Evolutionary conservation across 1,140 invertebrate genomes (phyloP).

Genomic region (Macrosteles quadrilineatus): DNA sequence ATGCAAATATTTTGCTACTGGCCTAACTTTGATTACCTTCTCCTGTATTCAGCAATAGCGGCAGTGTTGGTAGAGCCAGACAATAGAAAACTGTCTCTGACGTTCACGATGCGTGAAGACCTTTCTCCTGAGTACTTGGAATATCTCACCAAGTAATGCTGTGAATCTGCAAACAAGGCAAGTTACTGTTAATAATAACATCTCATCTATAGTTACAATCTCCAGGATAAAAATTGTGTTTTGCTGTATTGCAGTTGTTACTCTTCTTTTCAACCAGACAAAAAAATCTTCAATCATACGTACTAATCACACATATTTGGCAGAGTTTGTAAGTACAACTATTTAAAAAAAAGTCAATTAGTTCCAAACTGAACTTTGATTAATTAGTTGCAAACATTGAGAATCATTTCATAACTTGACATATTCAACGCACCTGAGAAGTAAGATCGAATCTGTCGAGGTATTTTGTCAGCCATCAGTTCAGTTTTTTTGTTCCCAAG

Average conservation of each 20-base stretch:
- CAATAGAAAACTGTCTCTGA: constrained; percentile 12
- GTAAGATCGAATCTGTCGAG: constrained; percentile 61
- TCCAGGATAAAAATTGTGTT: no score
- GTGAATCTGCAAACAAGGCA: constrained; percentile 6
- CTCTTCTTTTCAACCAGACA: no score
- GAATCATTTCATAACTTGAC: no score
- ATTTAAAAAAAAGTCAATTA: no score
- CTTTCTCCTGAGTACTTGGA: constrained; percentile 31
- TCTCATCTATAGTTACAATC: no score
- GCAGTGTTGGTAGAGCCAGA: constrained; percentile 27
- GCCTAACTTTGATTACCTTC: constrained; percentile 19
- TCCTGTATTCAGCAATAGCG: constrained; percentile 2
- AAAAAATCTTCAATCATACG: no score
- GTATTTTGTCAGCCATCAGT: constrained; percentile 61
- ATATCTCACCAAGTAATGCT: background rate
- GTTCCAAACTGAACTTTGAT: no score
- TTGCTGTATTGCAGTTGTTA: no score
- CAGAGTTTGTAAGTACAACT: no score
- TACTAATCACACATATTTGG: no score
- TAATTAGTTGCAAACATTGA: no score
- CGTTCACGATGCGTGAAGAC: background rate
- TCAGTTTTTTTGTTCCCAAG: constrained; percentile 62
- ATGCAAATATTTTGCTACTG: background rate
- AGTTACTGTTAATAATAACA: no score
- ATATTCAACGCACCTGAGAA: constrained; percentile 63